Conservation (phyloP, 1,140 invertebrate species). For the Anoplolepis gracilipes region DNA sequence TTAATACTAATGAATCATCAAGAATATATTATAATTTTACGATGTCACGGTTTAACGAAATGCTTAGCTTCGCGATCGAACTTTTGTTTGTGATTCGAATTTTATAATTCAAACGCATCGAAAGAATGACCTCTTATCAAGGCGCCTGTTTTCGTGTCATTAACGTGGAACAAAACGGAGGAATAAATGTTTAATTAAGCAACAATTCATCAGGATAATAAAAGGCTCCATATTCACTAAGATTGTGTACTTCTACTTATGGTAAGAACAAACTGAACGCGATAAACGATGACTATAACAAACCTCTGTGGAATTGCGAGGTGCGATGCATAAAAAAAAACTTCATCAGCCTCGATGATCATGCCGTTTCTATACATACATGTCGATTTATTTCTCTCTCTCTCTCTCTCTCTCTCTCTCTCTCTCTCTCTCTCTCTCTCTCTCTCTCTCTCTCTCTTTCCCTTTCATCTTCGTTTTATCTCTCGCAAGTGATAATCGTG, state of each 20-base stretch:
- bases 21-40: no score
- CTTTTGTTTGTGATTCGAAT: background rate
- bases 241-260: background rate
- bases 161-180: slow-evolving; percentile 38
- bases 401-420: slow-evolving; percentile 6
- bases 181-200: slow-evolving; percentile 50
- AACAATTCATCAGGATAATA: slow-evolving; percentile 10
- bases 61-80: background rate
- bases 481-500: slow-evolving; percentile 63
- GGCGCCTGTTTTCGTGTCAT: background rate
- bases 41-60: background rate
- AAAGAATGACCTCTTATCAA: background rate
- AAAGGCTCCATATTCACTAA: slow-evolving; percentile 33
- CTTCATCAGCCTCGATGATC: slow-evolving; percentile 69
- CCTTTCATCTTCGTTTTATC: slow-evolving; percentile 40
- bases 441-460: no score
- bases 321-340: slow-evolving; percentile 60
- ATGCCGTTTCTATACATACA: slow-evolving; percentile 53
- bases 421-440: slow-evolving; percentile 38
- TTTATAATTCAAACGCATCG: background rate
- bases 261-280: slow-evolving; percentile 41
- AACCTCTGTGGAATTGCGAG: slow-evolving; percentile 64
- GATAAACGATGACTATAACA: slow-evolving; percentile 67
- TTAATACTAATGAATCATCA: no score
- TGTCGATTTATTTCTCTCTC: slow-evolving; percentile 47